Base-by-base conservation (phyloP, 2,888 invertebrate genomes). In the Nowickia ferox region DNA sequence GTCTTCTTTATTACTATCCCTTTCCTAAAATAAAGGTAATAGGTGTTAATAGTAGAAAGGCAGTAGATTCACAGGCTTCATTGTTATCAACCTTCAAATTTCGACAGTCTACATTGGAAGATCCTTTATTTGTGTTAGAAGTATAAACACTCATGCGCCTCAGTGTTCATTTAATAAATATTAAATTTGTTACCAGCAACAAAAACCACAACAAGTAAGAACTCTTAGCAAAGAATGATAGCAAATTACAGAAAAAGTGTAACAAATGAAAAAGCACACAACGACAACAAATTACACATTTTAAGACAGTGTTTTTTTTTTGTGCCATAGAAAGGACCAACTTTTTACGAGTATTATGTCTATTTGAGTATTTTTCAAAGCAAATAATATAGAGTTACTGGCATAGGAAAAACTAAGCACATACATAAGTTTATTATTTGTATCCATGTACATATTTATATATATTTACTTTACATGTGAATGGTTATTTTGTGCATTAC, bases 401-500 rank as follows among this genome's bases (percentile, higher is more conserved):
- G 22, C 59, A 59, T 77, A 72, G 46, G 66, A 57, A 59, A 11
- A 51, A 77, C 71, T 22, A 9, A 65, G 46, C 13, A 22, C 22
- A 55, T 38, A 74, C 9, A 13, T 13, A 46, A 30, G 9, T 19
- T 15, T 19, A 15, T 15, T 48, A 55, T 9, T 17, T 66, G n/a
- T 15, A 15, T 61, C 10, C 17, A 1, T 40, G 30, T 22, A 19
- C 59, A 22, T 59, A 17, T 69, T 42, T 71, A 19, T 68, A 22
- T 59, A 17, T 69, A 51, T 71, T 40, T 10, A 38, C 1, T 66
- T 22, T 46, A 55, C n/a, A 51, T 44, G 71, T 71, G 72, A 86
- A 79, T 86, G 76, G 55, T 72, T 79, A 48, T 76, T 76, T 76
- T 72, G 53, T 68, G 63, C 79, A 83, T 83, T 76, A 86, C 72